Base-by-base conservation (phyloP, 2,888 invertebrate species). In the Anthophora plumipes region DNA sequence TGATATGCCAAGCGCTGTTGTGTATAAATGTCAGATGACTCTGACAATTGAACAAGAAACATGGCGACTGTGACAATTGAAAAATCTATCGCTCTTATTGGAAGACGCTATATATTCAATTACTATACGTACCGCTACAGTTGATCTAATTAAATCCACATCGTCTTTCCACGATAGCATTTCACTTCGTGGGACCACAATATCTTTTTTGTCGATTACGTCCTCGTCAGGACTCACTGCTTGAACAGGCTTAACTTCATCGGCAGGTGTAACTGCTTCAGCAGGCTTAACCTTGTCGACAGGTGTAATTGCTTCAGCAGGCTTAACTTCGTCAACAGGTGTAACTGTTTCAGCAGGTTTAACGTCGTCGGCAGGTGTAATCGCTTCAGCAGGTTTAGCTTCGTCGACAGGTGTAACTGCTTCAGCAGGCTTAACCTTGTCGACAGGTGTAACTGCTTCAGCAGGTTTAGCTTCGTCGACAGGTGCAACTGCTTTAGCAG, bases 101-200 rank as follows among this genome's bases (percentile, higher is more conserved):
- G n/a, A n/a, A n/a, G n/a, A n/a, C n/a, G n/a, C n/a, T n/a, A 55
- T 31, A 39, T 39, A 48, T 72, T 64, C 12, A 5, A 22, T 0
- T 17, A 17, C 9, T 37, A 59, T 43, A 17, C 77, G 6, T 75
- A 87, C 86, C 68, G 63, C 72, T 60, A 82, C 74, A 17, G 57
- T 71, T 5, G 25, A 11, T 12, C 85, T 69, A 60, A 87, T 75
- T 0, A 46, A 14, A 17, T 85, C 63, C 17, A 85, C 72, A 4
- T 68, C 55, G 12, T 73, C 59, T 54, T 87, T 39, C 87, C 87
- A 87, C 0, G 69, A 75, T 9, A 63, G 25, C 9, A 90, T 57
- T 63, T 87, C 84, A 22, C 70, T 63, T 6, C 83, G 68, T 3
- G 82, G 71, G 31, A 88, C 31, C 12, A 77, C 17, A 54, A 83